Base-by-base conservation (phyloP, 2,888 invertebrate species). In the Ctenicera cuprea region DNA sequence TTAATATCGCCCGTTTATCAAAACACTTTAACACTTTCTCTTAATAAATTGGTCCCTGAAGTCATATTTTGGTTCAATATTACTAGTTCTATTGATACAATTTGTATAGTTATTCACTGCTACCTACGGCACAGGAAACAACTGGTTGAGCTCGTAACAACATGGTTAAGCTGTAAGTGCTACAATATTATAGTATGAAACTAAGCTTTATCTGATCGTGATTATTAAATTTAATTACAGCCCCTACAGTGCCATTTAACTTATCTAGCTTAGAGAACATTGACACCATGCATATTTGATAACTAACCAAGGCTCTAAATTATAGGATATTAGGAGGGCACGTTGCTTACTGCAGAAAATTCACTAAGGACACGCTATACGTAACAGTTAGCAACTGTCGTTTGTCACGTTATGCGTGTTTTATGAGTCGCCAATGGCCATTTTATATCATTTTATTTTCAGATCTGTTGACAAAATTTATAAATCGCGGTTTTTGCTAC, bases 191-290 rank as follows among this genome's bases (percentile, higher is more conserved):
- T 62, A 75, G 65, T 76, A 76, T 74, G 74, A 66, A 66, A 71
- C 74, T 64, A 69, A 59, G 62, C 74, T 64, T 75, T 75, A 77
- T 78, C 77, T 73, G 77, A 78, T 78, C 62, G 70, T 67, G 71
- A 77, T 77, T 78, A 78, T 78, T 77, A 76, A 77, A 78, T 78
- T 77, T 78, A 78, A 78, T 78, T 78, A 77, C 75, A 71, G 71
- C 64, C 76, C 75, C 76, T 65, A 30, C 50, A 68, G 75, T 66
- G 61, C 73, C 70, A 73, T 74, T 75, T 77, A 73, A 69, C 63
- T 76, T 76, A 75, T 76, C 74, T 66, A 59, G 66, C 77, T 71
- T 65, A 64, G 72, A 57, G 68, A 75, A 61, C 74, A 71, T 71
- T 71, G 72, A 67, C 71, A 75, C 59, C 45, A 70, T 73, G 67